Base-by-base conservation (phyloP, 2,888 invertebrate species). In the Euzophera pinguis region DNA sequence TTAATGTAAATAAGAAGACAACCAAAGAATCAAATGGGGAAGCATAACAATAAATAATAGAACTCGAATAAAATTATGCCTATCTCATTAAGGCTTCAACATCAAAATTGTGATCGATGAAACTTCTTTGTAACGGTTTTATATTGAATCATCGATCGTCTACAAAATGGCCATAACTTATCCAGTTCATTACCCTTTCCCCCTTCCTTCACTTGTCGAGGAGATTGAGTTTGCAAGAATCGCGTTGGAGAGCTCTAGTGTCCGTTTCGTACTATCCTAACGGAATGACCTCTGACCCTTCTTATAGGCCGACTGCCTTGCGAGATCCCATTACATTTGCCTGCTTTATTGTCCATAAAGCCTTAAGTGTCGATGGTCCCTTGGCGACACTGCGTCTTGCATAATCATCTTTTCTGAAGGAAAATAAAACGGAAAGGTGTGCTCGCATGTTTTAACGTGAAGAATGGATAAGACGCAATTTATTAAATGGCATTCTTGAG, bases 271-370 rank as follows among this genome's bases (percentile, higher is more conserved):
- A 53, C 53, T 61, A 58, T 63, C 65, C 67, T 71, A 73, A 71
- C 68, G 65, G 60, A 49, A 59, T 71, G 76, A 73, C 81, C 78
- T 70, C 63, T 73, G 78, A 78, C 83, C 76, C 58, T 58, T 63
- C 69, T 71, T 67, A 73, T 68, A 63, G 69, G 68, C 78, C 65
- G 70, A 60, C 71, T 73, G 71, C 63, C 61, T 68, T 66, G 65
- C 66, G 66, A 73, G 75, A 84, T 78, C 76, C 79, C 78, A 87
- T 85, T 84, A 84, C 78, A 76, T 75, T 75, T 69, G 73, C 70
- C 75, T 65, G 71, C 71, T 84, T 86, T 84, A 86, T 80, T 71
- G 83, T 73, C 85, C 73, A 86, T 86, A 87, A 87, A 87, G 69
- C 68, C 71, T 81, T 80, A 75, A 80, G 75, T 78, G 81, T 78